Evolutionary conservation across 2,888 invertebrate genomes (phyloP), one percentile per base, ranked within the genome.

Genomic region (Rhaphigaster nebulosa): DNA sequence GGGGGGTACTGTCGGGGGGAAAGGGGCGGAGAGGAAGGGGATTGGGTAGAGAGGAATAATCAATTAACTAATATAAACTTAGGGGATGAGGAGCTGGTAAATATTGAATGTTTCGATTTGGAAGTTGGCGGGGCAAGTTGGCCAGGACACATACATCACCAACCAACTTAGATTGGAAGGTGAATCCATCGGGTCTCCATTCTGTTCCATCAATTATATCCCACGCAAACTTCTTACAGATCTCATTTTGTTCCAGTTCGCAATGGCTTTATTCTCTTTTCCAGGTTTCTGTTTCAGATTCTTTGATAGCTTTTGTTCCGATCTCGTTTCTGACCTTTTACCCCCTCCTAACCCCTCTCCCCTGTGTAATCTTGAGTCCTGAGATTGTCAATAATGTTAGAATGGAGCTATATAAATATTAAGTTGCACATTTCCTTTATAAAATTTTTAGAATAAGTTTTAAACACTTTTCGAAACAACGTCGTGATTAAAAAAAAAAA

Each of bases 91-190:
- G 26, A 84, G 45, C 45, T 84, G 84, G 84, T 84, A 84, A 84
- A 84, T 84, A 84, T 84, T 84, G 84, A 84, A 84, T 84, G 84
- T 84, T 84, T 84, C 84, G 84, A 84, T 84, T 84, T 50, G 84
- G 45, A 84, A 84, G 84, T 84, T 84, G 45, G 84, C 12, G 15
- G n/a, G 34, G 84, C 8, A 26, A 41, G 13, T 84, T n/a, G n/a
- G 1, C 10, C 34, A 34, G 38, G 6, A 2, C 45, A 84, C 84
- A 84, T 84, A 84, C 84, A 84, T 84, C 84, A 84, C n/a, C n/a
- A 15, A 15, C 12, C 80, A 84, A 84, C 13, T 84, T 84, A 84
- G 84, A 84, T 84, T 84, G 84, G 26, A 84, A 8, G n/a, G 26
- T n/a, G 84, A n/a, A 45, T 45, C 84, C 84, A 80, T 18, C 13